Evolutionary conservation across 37 sponge, comb jelly and placozoan genomes (phyloP), one percentile per base, ranked within the genome.

Genomic region (Chondrilla cf. caribensis): DNA sequence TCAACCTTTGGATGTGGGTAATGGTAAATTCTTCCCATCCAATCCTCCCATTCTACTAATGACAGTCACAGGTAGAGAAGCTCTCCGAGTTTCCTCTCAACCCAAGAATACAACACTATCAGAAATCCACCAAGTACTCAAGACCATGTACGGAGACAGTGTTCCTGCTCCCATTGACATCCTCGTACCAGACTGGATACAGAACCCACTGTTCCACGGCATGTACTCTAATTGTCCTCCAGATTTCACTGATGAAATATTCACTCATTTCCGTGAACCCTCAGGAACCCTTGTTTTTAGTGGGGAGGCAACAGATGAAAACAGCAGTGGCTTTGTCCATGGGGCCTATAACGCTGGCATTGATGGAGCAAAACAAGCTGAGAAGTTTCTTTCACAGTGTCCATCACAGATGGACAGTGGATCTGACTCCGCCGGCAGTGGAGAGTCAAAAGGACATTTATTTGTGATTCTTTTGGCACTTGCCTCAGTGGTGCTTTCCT

Each of bases 281-380:
- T 65, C 79, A 0, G 94, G 88, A 0, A 47, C 62, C 8, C 79
- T 93, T 17, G 78, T 87, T 39, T 93, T 93, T 60, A 55, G 66
- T 77, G 94, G 94, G 40, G 91, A 90, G 41, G 91, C 85, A 0
- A 82, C 87, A 6, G 77, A 39, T 40, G 43, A 11, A 0, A 38
- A 78, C 39, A 58, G 72, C 70, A 43, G 18, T 62, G 94, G 85
- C 3, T 87, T 58, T 66, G 60, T 90, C 19, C 90, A 93, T 75
- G 94, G 91, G 1, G 91, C 81, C 19, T 93, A 86, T 75, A 41
- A 54, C 24, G 71, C 93, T 65, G 93, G 93, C 0, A 70, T 81
- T 22, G 70, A 82, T n/a, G 28, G 60, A 41, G 92, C 89, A 7
- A 78, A 86, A 2, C 25, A 38, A 24, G 76, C 44, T 25, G 2